A percentile compares a stretch with the other conserved stretches of the same genome.
Evolutionary conservation across 2,797 vertebrate genomes (phyloP).

Genomic region (Percopsis omiscomaycus): DNA sequence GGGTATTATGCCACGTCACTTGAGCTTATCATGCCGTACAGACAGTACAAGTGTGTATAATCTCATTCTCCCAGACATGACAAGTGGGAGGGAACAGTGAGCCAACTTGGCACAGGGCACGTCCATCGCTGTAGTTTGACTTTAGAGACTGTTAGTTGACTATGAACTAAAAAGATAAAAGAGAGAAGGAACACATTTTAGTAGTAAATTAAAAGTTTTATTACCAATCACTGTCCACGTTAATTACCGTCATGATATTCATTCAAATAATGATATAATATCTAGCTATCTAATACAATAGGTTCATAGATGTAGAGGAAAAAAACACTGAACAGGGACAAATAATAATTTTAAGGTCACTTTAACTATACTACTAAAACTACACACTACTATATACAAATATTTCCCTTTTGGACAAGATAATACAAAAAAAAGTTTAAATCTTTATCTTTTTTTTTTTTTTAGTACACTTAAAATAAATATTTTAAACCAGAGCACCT

Average conservation of each 20-base stretch:
- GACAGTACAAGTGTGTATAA: slow-evolving; percentile 56
- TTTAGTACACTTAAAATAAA: too few relatives aligned
- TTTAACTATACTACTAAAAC: too few relatives aligned
- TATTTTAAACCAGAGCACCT: slow-evolving; percentile 12
- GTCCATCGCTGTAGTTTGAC: slow-evolving; percentile 28
- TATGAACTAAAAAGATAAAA: neutral
- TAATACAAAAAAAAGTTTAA: slow-evolving; percentile 1
- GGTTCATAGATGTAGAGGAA: neutral
- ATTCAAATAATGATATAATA: slow-evolving; percentile 15
- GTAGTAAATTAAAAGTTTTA: neutral
- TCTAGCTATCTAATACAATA: neutral
- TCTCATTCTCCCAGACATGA: slow-evolving; percentile 63
- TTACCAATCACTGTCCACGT: slow-evolving; percentile 12
- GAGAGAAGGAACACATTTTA: neutral
- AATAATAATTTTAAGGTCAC: neutral
- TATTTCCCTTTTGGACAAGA: neutral
- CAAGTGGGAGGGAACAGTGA: slow-evolving; percentile 58
- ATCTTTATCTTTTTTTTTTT: neutral
- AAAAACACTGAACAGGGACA: neutral
- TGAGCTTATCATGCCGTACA: slow-evolving; percentile 67
- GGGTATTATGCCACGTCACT: slow-evolving; percentile 32
- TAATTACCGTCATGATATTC: slow-evolving; percentile 22
- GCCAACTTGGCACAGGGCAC: slow-evolving; percentile 28
- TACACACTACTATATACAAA: neutral
- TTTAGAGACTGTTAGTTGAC: neutral